phyloP scores from a whole-genome alignment of 1,140 invertebrate genomes.

The Scylla paramamosain region DNA sequence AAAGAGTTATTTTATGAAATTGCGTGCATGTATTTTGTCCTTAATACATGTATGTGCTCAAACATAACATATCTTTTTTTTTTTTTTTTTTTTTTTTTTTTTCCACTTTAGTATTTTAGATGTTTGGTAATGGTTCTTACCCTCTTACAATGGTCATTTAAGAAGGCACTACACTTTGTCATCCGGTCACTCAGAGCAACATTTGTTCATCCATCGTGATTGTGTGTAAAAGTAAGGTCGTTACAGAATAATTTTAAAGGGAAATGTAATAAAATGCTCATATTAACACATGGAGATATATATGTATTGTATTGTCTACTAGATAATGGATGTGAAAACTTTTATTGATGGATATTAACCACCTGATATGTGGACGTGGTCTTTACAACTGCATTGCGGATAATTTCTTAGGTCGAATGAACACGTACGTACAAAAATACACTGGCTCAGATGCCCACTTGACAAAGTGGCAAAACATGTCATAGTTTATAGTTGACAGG shows the following conservation, averaged over 20 bases:
- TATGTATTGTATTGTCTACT: background rate
- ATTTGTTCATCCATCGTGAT: background rate
- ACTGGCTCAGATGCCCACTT: background rate
- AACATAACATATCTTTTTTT: background rate
- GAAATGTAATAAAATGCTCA: background rate
- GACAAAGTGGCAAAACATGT: background rate
- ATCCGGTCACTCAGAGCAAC: background rate
- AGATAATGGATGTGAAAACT: too few species aligned
- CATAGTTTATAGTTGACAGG: background rate
- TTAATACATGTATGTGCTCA: constrained; percentile 39
- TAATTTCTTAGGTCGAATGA: background rate
- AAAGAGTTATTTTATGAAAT: constrained; percentile 49
- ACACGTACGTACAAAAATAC: background rate
- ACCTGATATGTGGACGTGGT: background rate
- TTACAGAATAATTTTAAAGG: background rate
- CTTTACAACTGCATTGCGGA: background rate
- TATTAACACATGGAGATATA: too few species aligned
- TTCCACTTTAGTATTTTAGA: background rate
- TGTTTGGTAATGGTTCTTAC: constrained; percentile 54
- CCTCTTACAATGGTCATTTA: background rate
- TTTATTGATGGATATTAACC: background rate
- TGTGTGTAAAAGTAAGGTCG: background rate
- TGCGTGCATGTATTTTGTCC: background rate
- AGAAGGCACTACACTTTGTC: background rate
- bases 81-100: background rate